A percentile compares a stretch with the other conserved stretches of the same genome.
Evolutionary conservation across 2,797 vertebrate species (phyloP).

Genomic region (Scomberomorus guttatus): DNA sequence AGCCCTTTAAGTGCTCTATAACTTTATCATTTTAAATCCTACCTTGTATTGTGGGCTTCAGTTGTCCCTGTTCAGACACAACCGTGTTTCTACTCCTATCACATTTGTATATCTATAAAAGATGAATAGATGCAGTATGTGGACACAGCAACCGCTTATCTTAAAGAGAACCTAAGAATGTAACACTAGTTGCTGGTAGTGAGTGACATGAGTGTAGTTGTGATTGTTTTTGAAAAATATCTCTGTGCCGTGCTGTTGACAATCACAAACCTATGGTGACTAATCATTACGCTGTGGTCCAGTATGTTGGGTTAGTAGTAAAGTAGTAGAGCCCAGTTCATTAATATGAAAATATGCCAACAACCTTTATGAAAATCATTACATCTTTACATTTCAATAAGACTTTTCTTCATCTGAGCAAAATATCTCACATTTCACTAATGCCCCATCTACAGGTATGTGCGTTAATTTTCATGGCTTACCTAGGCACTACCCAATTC

Average conservation of each 20-base stretch:
- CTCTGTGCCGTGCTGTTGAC: neutral
- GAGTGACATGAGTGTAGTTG: neutral
- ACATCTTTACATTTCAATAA: slow-evolving; percentile 24
- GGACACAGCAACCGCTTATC: neutral
- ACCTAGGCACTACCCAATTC: slow-evolving; percentile 18
- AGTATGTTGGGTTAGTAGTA: neutral
- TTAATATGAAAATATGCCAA: slow-evolving; percentile 36
- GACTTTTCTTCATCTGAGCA: slow-evolving; percentile 9
- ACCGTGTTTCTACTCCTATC: neutral
- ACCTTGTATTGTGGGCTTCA: neutral
- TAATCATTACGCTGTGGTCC: slow-evolving; percentile 12
- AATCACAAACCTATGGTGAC: neutral
- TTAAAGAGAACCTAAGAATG: neutral
- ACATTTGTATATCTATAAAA: slow-evolving; percentile 8
- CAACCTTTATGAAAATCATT: neutral
- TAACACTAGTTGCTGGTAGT: slow-evolving; percentile 8
- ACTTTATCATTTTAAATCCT: neutral
- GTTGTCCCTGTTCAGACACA: neutral
- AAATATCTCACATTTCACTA: slow-evolving; percentile 28
- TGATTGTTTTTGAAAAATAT: neutral
- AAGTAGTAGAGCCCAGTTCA: slow-evolving; percentile 1
- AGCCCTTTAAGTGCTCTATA: slow-evolving; percentile 55
- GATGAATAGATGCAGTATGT: neutral
- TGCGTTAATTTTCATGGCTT: slow-evolving; percentile 15
- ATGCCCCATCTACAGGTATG: slow-evolving; percentile 19